These are phyloP conservation scores for Drosophila engyochracea DNA, from an alignment of 2,888 invertebrate species.

Conservation along the genomic window DNA sequence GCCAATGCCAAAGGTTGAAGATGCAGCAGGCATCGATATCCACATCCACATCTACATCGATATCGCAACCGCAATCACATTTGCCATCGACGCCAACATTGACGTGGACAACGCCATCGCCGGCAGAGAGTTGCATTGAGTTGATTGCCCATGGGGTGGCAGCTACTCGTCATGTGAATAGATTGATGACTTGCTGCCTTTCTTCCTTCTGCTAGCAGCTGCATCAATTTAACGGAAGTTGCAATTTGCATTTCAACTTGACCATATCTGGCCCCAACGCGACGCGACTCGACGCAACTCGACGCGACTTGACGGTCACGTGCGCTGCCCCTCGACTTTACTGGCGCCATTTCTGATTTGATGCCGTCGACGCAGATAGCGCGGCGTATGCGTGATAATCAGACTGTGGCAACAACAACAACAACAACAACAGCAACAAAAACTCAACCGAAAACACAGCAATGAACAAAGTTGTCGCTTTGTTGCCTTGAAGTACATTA, in stretches of 20 bases:
- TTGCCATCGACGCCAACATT: constrained; percentile 7
- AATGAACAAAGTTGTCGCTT: constrained; percentile 11
- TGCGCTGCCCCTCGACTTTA: constrained; percentile 26
- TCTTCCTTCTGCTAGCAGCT: constrained; percentile 45
- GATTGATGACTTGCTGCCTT: background rate
- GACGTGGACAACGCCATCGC: constrained; percentile 7
- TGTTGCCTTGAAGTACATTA: background rate
- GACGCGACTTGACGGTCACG: constrained; percentile 45
- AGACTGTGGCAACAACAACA: constrained; percentile 24
- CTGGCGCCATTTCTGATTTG: constrained; percentile 74
- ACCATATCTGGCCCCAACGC: constrained; percentile 51
- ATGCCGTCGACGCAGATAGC: constrained; percentile 52
- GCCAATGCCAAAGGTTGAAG: constrained; percentile 54
- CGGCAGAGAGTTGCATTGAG: constrained; percentile 28
- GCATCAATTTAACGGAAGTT: constrained; percentile 79
- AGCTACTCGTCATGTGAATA: constrained; percentile 56
- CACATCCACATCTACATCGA: background rate
- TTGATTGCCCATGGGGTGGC: constrained; percentile 43
- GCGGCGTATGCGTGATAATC: constrained; percentile 69
- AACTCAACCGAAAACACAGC: background rate
- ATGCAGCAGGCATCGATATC: constrained; percentile 27
- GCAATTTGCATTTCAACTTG: constrained; percentile 79
- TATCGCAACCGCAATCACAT: background rate
- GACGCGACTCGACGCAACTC: constrained; percentile 3
- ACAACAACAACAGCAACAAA: constrained; percentile 15